Conservation (phyloP, 1,140 invertebrate species). For the Leptopilina clavipes region DNA sequence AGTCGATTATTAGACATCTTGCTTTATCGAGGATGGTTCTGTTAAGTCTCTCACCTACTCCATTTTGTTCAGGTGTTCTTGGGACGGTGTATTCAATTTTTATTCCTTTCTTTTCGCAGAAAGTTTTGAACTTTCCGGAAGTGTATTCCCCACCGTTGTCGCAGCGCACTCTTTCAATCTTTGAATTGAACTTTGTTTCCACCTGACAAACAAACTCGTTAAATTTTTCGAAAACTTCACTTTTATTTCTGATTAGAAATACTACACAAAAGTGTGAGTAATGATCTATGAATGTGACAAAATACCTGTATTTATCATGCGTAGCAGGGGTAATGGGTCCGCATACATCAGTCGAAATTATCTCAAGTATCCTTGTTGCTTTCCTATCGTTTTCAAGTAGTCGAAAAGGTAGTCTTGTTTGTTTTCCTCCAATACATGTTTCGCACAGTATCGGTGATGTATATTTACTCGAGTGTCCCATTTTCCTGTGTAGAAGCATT, state of each 20-base stretch:
- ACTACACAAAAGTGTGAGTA: conserved; percentile 63
- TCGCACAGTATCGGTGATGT: not conserved
- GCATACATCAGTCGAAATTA: conserved; percentile 63
- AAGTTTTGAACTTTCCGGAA: conserved; percentile 49
- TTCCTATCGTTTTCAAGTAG: conserved; percentile 26
- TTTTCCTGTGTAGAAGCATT: conserved; percentile 3
- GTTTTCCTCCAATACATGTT: not conserved
- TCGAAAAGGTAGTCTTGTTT: not conserved
- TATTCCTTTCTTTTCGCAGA: conserved; percentile 57
- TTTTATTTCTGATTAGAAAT: conserved; percentile 62
- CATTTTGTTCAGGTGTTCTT: conserved; percentile 68
- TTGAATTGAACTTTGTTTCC: conserved; percentile 48
- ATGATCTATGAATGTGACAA: conserved; percentile 68
- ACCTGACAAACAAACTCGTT: conserved; percentile 52
- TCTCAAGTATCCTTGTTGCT: conserved; percentile 52
- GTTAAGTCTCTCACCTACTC: conserved; percentile 46
- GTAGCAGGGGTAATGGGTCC: conserved; percentile 54
- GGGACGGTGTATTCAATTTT: conserved; percentile 42
- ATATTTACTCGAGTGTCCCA: conserved; percentile 2
- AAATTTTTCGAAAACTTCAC: conserved; percentile 58
- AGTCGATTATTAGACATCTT: conserved; percentile 59
- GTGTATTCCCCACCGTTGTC: conserved; percentile 63
- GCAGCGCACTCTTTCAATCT: conserved; percentile 50
- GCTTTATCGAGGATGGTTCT: conserved; percentile 61
- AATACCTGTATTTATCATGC: conserved; percentile 60